phyloP scores from a whole-genome alignment of 2,113 vertebrate genomes.

The Brienomyrus longianalis region DNA sequence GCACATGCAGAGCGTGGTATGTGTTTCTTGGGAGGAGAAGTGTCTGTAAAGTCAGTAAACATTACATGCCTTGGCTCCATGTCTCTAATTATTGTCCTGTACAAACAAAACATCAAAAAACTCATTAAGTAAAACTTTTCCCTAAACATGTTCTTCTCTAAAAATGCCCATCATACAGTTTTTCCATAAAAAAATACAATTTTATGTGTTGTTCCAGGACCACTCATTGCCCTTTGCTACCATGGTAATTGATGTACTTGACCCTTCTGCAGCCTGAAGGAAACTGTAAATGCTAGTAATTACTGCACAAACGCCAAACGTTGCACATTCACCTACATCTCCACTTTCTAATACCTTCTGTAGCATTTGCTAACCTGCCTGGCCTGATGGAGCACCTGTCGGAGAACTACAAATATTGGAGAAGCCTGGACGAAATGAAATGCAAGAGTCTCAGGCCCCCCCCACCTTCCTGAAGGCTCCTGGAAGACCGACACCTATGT shows the following conservation, averaged over 20 bases:
- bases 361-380: conserved; percentile 88
- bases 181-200: background rate
- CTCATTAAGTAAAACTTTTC: background rate
- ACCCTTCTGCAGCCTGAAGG: background rate
- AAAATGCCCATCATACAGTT: background rate
- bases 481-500: background rate
- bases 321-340: background rate
- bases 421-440: conserved; percentile 84
- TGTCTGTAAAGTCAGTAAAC: background rate
- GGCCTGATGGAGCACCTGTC: conserved; percentile 85
- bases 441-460: conserved; percentile 81
- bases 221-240: background rate
- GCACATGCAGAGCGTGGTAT: background rate
- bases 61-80: background rate
- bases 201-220: background rate
- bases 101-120: background rate
- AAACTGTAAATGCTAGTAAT: background rate
- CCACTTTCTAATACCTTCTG: conserved; percentile 1
- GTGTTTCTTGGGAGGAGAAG: background rate
- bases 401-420: conserved; percentile 96
- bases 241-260: background rate
- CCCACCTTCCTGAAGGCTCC: conserved; percentile 56
- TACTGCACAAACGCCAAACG: background rate
- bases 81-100: background rate
- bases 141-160: background rate